These are phyloP conservation scores for Gymnarchus niloticus DNA, from an alignment of 2,113 vertebrate genomes.

Conservation along the genomic window DNA sequence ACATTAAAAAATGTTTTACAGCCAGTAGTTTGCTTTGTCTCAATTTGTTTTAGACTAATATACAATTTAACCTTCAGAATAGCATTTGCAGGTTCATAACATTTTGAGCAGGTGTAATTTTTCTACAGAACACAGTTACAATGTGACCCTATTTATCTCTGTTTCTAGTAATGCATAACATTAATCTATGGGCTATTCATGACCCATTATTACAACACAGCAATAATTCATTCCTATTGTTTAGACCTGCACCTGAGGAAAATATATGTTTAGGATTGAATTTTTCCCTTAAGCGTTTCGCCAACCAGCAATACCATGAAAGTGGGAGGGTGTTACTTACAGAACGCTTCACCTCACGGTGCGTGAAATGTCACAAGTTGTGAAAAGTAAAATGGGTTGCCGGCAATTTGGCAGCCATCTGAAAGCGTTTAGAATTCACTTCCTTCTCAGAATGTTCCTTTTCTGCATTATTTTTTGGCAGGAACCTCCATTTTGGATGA, in stretches of 20 bases:
- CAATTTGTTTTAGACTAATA: slow-evolving; percentile 76
- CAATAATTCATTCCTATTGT: slow-evolving; percentile 63
- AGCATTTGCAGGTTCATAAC: slow-evolving; percentile 73
- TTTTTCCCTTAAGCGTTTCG: slow-evolving; percentile 42
- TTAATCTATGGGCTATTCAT: slow-evolving; percentile 68
- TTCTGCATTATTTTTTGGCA: not conserved
- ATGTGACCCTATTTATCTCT: slow-evolving; percentile 73
- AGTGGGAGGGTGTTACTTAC: slow-evolving; percentile 41
- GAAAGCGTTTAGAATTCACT: slow-evolving; percentile 35
- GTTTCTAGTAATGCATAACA: slow-evolving; percentile 65
- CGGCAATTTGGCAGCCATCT: slow-evolving; percentile 30
- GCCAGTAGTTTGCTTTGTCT: slow-evolving; percentile 60
- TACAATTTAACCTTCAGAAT: slow-evolving; percentile 72
- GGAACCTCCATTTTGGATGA: not conserved
- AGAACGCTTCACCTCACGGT: slow-evolving; percentile 35
- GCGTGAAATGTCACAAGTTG: slow-evolving; percentile 50
- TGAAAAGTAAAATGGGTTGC: slow-evolving; percentile 50
- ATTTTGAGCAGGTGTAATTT: slow-evolving; percentile 70
- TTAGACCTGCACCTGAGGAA: slow-evolving; percentile 43
- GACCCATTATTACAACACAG: slow-evolving; percentile 52
- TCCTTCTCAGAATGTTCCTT: slow-evolving; percentile 30
- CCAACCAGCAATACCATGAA: slow-evolving; percentile 35
- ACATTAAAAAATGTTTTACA: slow-evolving; percentile 64
- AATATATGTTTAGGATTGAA: slow-evolving; percentile 48
- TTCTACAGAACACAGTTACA: slow-evolving; percentile 68